Conservation (phyloP, 2,113 vertebrate genomes). For the Microcebus ravelobensis region DNA sequence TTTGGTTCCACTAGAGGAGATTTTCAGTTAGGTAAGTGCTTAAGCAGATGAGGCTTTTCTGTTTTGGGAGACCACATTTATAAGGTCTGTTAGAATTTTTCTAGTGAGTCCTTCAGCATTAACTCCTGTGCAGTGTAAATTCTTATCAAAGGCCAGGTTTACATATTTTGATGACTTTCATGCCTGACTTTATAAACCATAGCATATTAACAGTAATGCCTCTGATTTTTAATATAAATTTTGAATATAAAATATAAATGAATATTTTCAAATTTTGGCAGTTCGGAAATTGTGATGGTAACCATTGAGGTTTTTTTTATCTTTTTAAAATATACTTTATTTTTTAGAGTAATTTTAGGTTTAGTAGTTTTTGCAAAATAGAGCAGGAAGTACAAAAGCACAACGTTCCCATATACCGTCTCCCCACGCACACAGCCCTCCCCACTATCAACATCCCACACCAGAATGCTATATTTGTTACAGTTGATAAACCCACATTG, state of each 20-base stretch:
- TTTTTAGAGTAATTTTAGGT: conserved; percentile 19
- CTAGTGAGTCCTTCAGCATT: conserved; percentile 2
- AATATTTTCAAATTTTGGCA: conserved; percentile 30
- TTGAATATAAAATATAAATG: neutral
- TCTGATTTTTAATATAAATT: conserved; percentile 12
- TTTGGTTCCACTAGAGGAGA: neutral
- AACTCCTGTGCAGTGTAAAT: neutral
- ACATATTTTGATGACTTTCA: neutral
- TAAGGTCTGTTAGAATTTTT: neutral
- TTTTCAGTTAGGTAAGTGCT: neutral
- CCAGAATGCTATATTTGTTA: neutral
- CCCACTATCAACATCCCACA: neutral
- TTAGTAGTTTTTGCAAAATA: neutral
- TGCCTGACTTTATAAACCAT: neutral
- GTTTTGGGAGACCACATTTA: neutral
- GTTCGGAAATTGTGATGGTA: conserved; percentile 24
- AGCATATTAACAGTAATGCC: neutral
- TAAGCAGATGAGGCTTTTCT: neutral
- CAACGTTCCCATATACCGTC: neutral
- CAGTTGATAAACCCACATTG: neutral
- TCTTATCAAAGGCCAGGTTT: neutral
- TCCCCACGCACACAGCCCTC: neutral
- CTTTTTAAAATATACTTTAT: neutral
- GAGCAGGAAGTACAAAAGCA: neutral
- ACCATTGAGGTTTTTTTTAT: neutral